phyloP scores from a whole-genome alignment of 2,888 invertebrate genomes.

The Ptychoptera albimana region DNA sequence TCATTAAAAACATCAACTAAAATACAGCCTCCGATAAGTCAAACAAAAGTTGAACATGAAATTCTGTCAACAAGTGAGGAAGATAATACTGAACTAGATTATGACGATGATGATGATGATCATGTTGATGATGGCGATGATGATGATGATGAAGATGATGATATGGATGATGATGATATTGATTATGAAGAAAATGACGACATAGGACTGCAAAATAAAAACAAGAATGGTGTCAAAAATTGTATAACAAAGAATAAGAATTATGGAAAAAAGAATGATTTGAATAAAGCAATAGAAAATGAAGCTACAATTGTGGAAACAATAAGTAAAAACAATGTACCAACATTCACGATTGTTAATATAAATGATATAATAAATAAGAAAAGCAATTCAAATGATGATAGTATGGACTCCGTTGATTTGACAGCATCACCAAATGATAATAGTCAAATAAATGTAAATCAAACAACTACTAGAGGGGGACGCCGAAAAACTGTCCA shows the following conservation, averaged over 20 bases:
- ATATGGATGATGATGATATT: constrained; percentile 2
- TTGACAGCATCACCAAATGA: not conserved
- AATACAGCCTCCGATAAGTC: too few relatives aligned
- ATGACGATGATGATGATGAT: constrained; percentile 12
- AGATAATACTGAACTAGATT: not conserved
- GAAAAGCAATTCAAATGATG: constrained; percentile 16
- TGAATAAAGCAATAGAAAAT: not conserved
- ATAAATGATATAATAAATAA: constrained; percentile 30
- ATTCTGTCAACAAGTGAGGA: too few relatives aligned
- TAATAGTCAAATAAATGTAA: not conserved
- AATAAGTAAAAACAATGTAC: constrained; percentile 8
- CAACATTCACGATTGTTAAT: constrained; percentile 30
- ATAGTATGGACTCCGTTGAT: constrained; percentile 6
- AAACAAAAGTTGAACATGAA: too few relatives aligned
- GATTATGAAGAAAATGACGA: not conserved
- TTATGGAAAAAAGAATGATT: too few relatives aligned
- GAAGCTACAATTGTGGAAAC: not conserved
- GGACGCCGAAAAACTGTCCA: not conserved
- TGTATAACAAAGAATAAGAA: too few relatives aligned
- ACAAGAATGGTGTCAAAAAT: too few relatives aligned
- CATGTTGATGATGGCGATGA: constrained; percentile 16
- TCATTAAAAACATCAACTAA: too few relatives aligned
- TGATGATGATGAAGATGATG: constrained; percentile 19
- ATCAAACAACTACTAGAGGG: not conserved
- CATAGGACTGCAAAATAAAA: not conserved